phyloP scores from a whole-genome alignment of 2,797 vertebrate genomes.

The Anolis apletophallus region DNA sequence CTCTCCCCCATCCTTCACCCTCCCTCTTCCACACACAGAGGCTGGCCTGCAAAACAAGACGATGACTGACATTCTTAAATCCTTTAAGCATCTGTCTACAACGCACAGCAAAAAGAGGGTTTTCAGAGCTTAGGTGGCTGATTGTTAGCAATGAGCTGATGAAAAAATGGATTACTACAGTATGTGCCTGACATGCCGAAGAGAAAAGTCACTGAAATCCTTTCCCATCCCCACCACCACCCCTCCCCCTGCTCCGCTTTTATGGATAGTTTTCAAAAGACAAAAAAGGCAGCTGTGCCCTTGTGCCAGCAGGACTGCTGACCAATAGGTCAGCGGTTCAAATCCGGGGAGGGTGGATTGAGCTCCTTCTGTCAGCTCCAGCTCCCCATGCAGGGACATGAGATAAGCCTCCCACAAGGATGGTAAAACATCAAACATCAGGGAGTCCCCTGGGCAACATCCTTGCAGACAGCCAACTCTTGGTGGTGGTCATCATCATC shows the following conservation, averaged over 20 bases:
- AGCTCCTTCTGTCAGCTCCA: too few relatives aligned
- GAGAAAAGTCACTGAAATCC: conserved; percentile 47
- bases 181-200: conserved; percentile 57
- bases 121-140: conserved; percentile 67
- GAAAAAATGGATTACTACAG: conserved; percentile 69
- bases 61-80: conserved; percentile 75
- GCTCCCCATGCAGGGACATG: too few relatives aligned
- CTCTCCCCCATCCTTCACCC: neutral
- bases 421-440: too few relatives aligned
- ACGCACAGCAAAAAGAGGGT: conserved; percentile 53
- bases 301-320: too few relatives aligned
- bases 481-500: too few relatives aligned
- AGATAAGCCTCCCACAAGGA: too few relatives aligned
- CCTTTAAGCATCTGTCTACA: conserved; percentile 67
- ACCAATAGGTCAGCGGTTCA: too few relatives aligned
- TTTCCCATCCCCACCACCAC: conserved; percentile 40
- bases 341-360: too few relatives aligned
- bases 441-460: too few relatives aligned
- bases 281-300: conserved; percentile 34
- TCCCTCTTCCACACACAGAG: conserved; percentile 7
- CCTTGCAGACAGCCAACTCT: too few relatives aligned
- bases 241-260: neutral
- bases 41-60: conserved; percentile 60
- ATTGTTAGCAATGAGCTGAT: conserved; percentile 69
- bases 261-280: conserved; percentile 49